These are phyloP conservation scores for Ia io DNA, from an alignment of 2,113 vertebrate species.

Conservation along the genomic window DNA sequence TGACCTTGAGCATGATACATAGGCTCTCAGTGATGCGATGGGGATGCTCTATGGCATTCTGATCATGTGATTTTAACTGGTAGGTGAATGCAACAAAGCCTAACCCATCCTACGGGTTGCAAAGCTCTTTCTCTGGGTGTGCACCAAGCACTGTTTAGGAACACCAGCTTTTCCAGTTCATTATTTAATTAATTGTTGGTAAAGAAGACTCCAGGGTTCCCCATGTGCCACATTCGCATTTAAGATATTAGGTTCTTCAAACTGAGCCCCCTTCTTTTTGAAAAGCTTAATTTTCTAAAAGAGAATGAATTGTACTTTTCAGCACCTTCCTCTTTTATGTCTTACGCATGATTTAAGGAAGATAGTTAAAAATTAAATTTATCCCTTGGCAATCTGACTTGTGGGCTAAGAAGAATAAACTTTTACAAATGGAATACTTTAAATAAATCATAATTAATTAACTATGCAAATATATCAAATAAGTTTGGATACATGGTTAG, in stretches of 20 bases:
- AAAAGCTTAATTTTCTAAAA: conserved; percentile 2
- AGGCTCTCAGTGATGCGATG: background rate
- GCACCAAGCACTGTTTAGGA: no score
- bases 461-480: conserved; percentile 72
- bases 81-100: background rate
- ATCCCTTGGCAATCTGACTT: conserved; percentile 60
- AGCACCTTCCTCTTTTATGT: background rate
- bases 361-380: conserved; percentile 56
- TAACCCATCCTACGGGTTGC: background rate
- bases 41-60: background rate
- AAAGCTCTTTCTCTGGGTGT: background rate
- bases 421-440: conserved; percentile 71
- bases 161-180: background rate
- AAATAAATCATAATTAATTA: conserved; percentile 77
- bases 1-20: background rate
- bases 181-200: background rate
- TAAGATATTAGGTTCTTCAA: background rate
- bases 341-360: conserved; percentile 30
- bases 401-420: conserved; percentile 51
- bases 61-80: background rate
- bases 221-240: background rate
- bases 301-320: background rate
- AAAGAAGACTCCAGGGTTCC: background rate
- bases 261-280: background rate
- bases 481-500: conserved; percentile 71